A percentile compares a stretch with the other conserved stretches of the same genome.
Conservation (phyloP, 2,888 invertebrate species). For the Agapostemon virescens region DNA sequence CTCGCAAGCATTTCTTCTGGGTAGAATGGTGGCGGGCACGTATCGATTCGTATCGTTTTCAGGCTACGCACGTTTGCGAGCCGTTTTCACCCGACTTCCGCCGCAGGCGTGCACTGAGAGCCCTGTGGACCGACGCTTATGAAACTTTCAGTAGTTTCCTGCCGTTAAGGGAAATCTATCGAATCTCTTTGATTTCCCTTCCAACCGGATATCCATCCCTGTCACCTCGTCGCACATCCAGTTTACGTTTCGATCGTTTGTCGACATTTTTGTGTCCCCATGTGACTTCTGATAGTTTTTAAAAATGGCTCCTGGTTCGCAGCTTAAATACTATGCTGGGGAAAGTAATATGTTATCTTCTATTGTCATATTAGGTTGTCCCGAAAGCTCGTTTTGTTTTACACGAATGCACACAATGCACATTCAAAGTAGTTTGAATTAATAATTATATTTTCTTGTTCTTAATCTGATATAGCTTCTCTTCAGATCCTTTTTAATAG, state of each 20-base stretch:
- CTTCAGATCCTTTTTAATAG: too few species aligned
- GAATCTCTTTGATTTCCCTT: constrained; percentile 36
- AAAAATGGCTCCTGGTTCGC: too few species aligned
- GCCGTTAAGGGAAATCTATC: constrained; percentile 45
- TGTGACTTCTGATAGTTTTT: too few species aligned
- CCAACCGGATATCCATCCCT: background rate
- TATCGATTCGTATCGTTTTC: constrained; percentile 62
- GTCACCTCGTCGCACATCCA: background rate
- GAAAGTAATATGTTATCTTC: too few species aligned
- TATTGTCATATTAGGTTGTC: too few species aligned
- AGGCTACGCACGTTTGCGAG: constrained; percentile 65
- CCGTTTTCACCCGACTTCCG: constrained; percentile 70
- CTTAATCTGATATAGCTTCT: too few species aligned
- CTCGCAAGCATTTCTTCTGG: constrained; percentile 37
- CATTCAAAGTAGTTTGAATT: too few species aligned
- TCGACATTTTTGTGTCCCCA: too few species aligned
- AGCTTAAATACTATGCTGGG: too few species aligned
- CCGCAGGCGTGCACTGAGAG: constrained; percentile 44
- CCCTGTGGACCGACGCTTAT: constrained; percentile 49
- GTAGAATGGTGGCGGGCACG: constrained; percentile 21
- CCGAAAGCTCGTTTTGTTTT: too few species aligned
- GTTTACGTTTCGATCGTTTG: background rate
- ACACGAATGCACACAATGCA: too few species aligned
- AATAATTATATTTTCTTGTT: too few species aligned
- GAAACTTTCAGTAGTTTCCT: constrained; percentile 58